Conservation (phyloP, 2,888 invertebrate species). For the Blastobasis adustella region DNA sequence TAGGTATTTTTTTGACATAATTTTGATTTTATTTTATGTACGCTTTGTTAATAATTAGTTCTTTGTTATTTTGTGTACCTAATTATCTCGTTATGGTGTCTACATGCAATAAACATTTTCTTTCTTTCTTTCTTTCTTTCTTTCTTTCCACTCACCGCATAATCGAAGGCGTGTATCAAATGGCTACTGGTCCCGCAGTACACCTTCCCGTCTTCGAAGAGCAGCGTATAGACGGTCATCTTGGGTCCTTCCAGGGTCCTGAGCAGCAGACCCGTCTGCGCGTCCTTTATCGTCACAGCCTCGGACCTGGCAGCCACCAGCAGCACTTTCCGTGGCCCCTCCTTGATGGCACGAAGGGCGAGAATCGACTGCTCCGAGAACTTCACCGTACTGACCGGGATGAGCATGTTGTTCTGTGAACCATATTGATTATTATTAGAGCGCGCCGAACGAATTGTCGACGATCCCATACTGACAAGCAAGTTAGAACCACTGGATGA, state of each 20-base stretch:
- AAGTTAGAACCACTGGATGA: no score
- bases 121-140: not conserved
- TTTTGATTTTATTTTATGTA: no score
- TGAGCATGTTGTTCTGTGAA: slow-evolving; percentile 72
- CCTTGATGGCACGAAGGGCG: slow-evolving; percentile 81
- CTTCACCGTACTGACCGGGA: slow-evolving; percentile 69
- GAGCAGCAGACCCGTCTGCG: slow-evolving; percentile 79
- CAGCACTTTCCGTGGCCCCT: slow-evolving; percentile 81
- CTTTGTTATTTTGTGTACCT: not conserved
- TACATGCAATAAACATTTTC: not conserved
- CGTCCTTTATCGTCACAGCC: slow-evolving; percentile 82
- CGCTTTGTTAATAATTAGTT: no score
- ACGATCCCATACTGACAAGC: no score
- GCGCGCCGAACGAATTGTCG: no score
- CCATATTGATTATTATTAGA: not conserved
- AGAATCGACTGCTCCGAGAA: slow-evolving; percentile 80
- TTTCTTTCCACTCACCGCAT: slow-evolving; percentile 74
- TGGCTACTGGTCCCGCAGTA: slow-evolving; percentile 85
- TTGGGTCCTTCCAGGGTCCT: slow-evolving; percentile 76
- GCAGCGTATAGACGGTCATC: slow-evolving; percentile 80
- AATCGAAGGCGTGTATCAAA: slow-evolving; percentile 83
- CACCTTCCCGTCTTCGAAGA: slow-evolving; percentile 80
- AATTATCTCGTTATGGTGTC: not conserved
- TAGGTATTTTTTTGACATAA: no score
- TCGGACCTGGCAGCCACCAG: slow-evolving; percentile 82